Percentiles rank a stretch among this genome's conserved stretches.
These are phyloP conservation scores for Volucella zonaria DNA, from an alignment of 2,888 invertebrate genomes.

Conservation along the genomic window DNA sequence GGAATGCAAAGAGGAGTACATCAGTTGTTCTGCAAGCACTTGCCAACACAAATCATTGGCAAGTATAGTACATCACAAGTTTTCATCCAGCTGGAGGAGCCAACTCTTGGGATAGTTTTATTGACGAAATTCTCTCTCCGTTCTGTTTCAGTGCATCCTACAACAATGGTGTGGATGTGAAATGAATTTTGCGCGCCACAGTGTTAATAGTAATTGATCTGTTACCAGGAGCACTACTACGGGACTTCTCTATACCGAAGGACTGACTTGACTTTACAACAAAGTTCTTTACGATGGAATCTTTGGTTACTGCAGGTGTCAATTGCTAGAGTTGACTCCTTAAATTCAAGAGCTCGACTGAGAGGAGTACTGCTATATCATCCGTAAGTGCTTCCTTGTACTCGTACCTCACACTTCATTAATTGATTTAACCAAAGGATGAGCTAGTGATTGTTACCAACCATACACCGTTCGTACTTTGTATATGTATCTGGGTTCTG, in stretches of 20 bases:
- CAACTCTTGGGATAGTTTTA: conserved; percentile 22
- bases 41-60: conserved; percentile 6
- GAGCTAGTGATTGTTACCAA: conserved; percentile 3
- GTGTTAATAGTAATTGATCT: conserved; percentile 58
- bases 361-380: background rate
- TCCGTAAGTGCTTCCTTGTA: conserved; percentile 32
- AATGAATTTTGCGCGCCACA: conserved; percentile 51
- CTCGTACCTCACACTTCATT: conserved; percentile 58
- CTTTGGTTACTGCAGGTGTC: conserved; percentile 28
- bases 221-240: conserved; percentile 14
- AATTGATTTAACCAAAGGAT: conserved; percentile 39
- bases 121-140: conserved; percentile 16
- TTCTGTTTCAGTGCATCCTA: background rate
- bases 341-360: background rate
- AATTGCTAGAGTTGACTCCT: conserved; percentile 11
- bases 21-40: background rate
- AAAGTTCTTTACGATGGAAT: conserved; percentile 4
- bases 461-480: conserved; percentile 27
- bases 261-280: conserved; percentile 13
- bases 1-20: background rate
- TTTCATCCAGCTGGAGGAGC: background rate
- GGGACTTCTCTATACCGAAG: background rate
- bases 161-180: conserved; percentile 20
- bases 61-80: conserved; percentile 14
- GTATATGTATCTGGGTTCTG: background rate